These are phyloP conservation scores for Trichogramma pretiosum DNA, from an alignment of 1,140 invertebrate species.

Conservation along the genomic window DNA sequence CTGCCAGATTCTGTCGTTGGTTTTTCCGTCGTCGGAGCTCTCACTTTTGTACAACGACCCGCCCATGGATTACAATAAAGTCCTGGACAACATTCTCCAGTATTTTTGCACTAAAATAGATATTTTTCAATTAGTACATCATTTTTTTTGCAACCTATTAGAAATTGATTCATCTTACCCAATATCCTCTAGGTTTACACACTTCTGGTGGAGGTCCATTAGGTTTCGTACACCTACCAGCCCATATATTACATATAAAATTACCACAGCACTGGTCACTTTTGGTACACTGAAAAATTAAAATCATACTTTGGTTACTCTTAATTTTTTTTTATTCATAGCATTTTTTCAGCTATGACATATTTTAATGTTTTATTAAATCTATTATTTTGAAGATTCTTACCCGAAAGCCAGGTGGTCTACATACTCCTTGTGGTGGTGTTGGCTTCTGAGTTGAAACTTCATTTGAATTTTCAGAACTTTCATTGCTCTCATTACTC, in stretches of 20 bases:
- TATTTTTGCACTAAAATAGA: background rate
- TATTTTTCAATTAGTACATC: background rate
- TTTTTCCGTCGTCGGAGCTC: background rate
- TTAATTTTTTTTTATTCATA: too few species aligned
- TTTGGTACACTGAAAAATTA: background rate
- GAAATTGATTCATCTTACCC: too few species aligned
- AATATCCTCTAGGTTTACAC: constrained; percentile 4
- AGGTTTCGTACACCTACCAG: background rate
- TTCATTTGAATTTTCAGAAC: background rate
- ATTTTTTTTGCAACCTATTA: too few species aligned
- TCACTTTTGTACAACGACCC: background rate
- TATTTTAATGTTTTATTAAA: background rate
- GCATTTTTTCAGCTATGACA: background rate
- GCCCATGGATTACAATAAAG: background rate
- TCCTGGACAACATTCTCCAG: background rate
- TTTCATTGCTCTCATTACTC: background rate
- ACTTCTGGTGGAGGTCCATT: background rate
- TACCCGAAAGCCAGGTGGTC: background rate
- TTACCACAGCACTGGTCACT: background rate
- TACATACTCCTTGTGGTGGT: background rate
- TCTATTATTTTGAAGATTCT: background rate
- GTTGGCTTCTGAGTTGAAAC: background rate
- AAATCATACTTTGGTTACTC: too few species aligned
- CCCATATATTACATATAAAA: constrained; percentile 1
- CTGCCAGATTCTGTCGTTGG: background rate